A percentile compares a stretch with the other conserved stretches of the same genome.
These are phyloP conservation scores for Daubentonia madagascariensis DNA, from an alignment of 2,113 vertebrate genomes.

Conservation along the genomic window DNA sequence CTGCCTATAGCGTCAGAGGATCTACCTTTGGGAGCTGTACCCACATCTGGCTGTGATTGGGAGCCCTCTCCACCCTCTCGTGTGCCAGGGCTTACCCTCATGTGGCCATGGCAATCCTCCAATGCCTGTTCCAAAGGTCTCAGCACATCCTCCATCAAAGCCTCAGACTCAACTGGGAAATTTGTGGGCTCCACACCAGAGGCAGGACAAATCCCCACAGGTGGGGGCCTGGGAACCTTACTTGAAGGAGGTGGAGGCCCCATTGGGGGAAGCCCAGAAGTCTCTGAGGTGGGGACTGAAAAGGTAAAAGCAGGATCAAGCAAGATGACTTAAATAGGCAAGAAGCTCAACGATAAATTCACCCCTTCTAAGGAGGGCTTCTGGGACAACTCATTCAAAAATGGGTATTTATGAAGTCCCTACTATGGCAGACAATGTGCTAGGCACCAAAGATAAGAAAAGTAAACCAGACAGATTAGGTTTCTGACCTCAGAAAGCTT, in stretches of 20 bases:
- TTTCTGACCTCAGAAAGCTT: conserved; percentile 7
- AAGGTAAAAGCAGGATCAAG: conserved; percentile 45
- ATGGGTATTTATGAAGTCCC: not conserved
- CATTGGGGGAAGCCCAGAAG: conserved; percentile 23
- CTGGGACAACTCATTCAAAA: not conserved
- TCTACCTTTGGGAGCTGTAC: not conserved
- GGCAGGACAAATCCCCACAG: conserved; percentile 52
- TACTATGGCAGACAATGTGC: not conserved
- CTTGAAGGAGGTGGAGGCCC: conserved; percentile 59
- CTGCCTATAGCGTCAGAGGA: not conserved
- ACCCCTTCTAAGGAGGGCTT: not conserved
- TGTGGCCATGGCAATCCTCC: conserved; percentile 81
- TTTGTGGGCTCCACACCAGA: conserved; percentile 51
- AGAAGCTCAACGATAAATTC: conserved; percentile 13
- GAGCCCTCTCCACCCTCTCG: not conserved
- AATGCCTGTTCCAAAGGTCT: conserved; percentile 83
- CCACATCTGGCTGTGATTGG: not conserved
- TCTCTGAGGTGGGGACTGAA: conserved; percentile 54
- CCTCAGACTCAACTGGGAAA: conserved; percentile 70
- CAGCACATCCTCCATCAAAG: conserved; percentile 82
- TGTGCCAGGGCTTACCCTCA: conserved; percentile 82
- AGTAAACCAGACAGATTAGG: not conserved
- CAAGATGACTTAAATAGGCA: conserved; percentile 4
- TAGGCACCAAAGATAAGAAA: not conserved
- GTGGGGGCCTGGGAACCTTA: conserved; percentile 75